phyloP scores from a whole-genome alignment of 2,797 vertebrate species.

The Austrolebias charrua region DNA sequence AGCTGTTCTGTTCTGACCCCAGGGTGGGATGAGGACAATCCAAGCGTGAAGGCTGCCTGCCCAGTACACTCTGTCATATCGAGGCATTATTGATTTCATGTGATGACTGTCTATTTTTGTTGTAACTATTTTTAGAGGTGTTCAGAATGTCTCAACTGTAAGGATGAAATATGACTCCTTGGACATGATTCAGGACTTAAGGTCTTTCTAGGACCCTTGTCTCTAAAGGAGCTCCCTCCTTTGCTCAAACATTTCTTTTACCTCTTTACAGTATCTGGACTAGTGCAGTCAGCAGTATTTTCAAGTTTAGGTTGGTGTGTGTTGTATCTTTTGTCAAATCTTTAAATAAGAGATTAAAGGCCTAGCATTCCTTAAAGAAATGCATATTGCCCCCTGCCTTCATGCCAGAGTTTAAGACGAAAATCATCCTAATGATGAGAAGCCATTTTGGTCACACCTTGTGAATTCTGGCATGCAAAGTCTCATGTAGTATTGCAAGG shows the following conservation, averaged over 20 bases:
- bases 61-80: constrained; percentile 55
- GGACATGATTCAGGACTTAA: constrained; percentile 2
- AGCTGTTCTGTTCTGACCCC: not conserved
- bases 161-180: constrained; percentile 43
- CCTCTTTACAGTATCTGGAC: not conserved
- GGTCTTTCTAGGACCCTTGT: not conserved
- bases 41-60: constrained; percentile 26
- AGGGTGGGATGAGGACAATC: constrained; percentile 35
- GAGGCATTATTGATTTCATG: constrained; percentile 76
- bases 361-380: no score
- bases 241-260: not conserved
- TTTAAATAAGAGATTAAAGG: no score
- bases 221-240: not conserved
- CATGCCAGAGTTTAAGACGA: no score
- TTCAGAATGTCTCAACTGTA: constrained; percentile 31
- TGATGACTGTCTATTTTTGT: constrained; percentile 69
- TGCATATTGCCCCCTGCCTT: no score
- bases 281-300: no score
- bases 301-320: no score
- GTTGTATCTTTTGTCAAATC: no score
- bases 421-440: no score
- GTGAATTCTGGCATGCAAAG: no score
- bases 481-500: no score
- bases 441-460: no score
- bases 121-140: constrained; percentile 61